These are phyloP conservation scores for Brachyptera putata DNA, from an alignment of 2,888 invertebrate species.

Conservation along the genomic window DNA sequence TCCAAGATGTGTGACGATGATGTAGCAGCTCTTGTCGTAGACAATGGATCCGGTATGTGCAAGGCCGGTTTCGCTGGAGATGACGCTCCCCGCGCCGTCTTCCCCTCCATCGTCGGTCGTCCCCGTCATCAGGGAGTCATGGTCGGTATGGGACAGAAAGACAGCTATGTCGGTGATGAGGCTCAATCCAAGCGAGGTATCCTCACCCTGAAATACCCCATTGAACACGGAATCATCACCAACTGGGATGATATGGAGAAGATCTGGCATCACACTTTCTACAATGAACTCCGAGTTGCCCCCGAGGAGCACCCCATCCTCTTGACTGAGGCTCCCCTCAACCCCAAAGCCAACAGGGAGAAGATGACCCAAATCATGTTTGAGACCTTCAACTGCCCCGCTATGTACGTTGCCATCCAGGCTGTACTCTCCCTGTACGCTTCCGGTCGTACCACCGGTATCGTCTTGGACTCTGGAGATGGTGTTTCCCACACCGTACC, in stretches of 20 bases:
- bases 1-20: slow-evolving; percentile 93
- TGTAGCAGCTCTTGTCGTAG: slow-evolving; percentile 86
- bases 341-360: slow-evolving; percentile 89
- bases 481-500: slow-evolving; percentile 50
- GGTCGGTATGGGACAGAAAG: slow-evolving; percentile 98
- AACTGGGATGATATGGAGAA: slow-evolving; percentile 99
- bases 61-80: slow-evolving; percentile 91
- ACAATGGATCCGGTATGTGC: slow-evolving; percentile 90
- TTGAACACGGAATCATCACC: slow-evolving; percentile 95
- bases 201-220: slow-evolving; percentile 92
- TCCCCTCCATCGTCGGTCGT: slow-evolving; percentile 86
- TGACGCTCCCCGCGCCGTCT: slow-evolving; percentile 82
- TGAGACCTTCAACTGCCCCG: slow-evolving; percentile 47
- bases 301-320: slow-evolving; percentile 92
- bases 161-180: slow-evolving; percentile 94
- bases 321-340: slow-evolving; percentile 84
- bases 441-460: slow-evolving; percentile 48
- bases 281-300: slow-evolving; percentile 94
- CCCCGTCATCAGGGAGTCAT: slow-evolving; percentile 79
- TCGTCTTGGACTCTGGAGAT: slow-evolving; percentile 49
- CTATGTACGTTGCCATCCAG: slow-evolving; percentile 51
- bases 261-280: slow-evolving; percentile 99
- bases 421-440: slow-evolving; percentile 50
- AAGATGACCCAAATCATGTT: slow-evolving; percentile 72
- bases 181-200: slow-evolving; percentile 96